Percentiles rank a stretch among this genome's conserved stretches.
Conservation (phyloP, 2,113 vertebrate species). For the Heterotilapia buettikoferi region DNA sequence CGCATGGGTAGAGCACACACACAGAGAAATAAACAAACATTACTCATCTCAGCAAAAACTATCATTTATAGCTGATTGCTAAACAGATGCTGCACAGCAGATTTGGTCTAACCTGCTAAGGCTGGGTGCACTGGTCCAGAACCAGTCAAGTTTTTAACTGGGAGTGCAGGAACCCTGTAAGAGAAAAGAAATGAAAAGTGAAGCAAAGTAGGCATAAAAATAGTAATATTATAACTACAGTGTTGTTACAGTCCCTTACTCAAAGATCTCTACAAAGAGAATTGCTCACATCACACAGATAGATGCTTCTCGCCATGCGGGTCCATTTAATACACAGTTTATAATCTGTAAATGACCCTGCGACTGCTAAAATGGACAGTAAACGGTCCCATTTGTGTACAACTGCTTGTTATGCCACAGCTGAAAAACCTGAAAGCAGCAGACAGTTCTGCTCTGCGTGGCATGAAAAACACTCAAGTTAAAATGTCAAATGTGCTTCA, state of each 20-base stretch:
- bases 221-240: neutral
- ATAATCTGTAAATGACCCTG: neutral
- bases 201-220: neutral
- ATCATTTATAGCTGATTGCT: neutral
- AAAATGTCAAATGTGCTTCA: conserved; percentile 46
- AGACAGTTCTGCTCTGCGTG: neutral
- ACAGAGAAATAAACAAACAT: neutral
- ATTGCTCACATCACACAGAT: neutral
- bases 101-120: conserved; percentile 80
- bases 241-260: neutral
- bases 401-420: neutral
- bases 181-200: neutral
- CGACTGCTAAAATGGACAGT: neutral
- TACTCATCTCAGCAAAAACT: neutral
- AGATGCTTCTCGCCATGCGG: neutral
- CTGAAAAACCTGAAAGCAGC: neutral
- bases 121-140: conserved; percentile 90
- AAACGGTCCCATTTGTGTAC: neutral
- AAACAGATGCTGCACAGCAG: neutral
- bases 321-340: neutral
- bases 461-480: conserved; percentile 21
- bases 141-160: conserved; percentile 93
- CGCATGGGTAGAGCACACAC: neutral
- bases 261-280: neutral
- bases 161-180: conserved; percentile 88